Evolutionary conservation across 2,797 vertebrate species (phyloP).

Genomic region (Rhadinocentrus ornatus): DNA sequence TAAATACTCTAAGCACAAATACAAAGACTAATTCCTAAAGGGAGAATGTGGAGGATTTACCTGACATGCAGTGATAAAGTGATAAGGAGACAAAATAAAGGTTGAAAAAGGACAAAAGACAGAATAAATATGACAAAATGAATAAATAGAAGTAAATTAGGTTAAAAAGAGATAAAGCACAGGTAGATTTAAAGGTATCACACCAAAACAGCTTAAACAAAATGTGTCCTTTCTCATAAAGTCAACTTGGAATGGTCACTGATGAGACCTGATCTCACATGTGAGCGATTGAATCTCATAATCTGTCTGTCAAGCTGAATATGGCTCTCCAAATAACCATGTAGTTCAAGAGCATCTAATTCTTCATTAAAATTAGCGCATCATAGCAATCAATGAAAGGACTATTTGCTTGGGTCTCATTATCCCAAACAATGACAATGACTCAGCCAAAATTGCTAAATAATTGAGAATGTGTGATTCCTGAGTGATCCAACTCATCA

Average conservation of each 20-base stretch:
- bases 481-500: not conserved
- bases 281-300: conserved; percentile 51
- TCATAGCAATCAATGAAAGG: conserved; percentile 6
- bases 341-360: conserved; percentile 8
- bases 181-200: conserved; percentile 9
- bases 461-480: not conserved
- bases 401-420: conserved; percentile 16
- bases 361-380: conserved; percentile 31
- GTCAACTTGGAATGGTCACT: conserved; percentile 39
- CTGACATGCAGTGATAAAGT: not conserved
- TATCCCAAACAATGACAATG: conserved; percentile 29
- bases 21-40: not conserved
- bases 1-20: not conserved
- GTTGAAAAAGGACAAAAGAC: conserved; percentile 17
- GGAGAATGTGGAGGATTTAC: not conserved
- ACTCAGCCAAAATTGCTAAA: not conserved
- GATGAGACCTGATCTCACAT: conserved; percentile 34
- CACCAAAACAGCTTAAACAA: conserved; percentile 11
- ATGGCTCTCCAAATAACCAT: conserved; percentile 5
- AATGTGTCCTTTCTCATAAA: conserved; percentile 18
- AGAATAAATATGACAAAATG: conserved; percentile 16
- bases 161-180: conserved; percentile 2
- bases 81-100: not conserved
- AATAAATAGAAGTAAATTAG: conserved; percentile 10
- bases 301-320: conserved; percentile 37